These are phyloP conservation scores for Rhagium mordax DNA, from an alignment of 2,888 invertebrate genomes.

Conservation along the genomic window DNA sequence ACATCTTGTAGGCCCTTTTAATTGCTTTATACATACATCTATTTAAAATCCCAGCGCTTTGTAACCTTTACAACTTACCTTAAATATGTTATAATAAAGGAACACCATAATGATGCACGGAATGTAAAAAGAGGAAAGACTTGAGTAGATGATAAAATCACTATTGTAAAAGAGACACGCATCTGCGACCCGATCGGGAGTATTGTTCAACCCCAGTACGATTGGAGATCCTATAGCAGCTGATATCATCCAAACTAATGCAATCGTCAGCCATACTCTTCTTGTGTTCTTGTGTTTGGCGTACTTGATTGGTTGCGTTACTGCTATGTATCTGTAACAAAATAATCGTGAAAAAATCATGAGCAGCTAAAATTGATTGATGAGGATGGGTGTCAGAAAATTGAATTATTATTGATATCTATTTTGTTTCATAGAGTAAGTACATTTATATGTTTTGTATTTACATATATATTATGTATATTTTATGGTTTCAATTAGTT, in stretches of 20 bases:
- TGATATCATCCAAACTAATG: slow-evolving; percentile 95
- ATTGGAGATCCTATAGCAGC: slow-evolving; percentile 97
- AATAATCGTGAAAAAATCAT: slow-evolving; percentile 14
- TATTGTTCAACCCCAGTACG: slow-evolving; percentile 95
- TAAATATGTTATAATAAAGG: slow-evolving; percentile 97
- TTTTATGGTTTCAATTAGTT: no score
- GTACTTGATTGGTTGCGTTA: slow-evolving; percentile 99
- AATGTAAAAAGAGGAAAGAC: slow-evolving; percentile 98
- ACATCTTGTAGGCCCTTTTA: background rate
- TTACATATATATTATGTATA: no score
- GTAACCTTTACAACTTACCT: slow-evolving; percentile 75
- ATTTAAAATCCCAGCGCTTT: background rate
- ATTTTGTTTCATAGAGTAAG: no score
- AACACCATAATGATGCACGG: slow-evolving; percentile 99
- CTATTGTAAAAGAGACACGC: slow-evolving; percentile 98
- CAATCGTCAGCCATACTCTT: slow-evolving; percentile 95
- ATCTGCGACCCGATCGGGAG: slow-evolving; percentile 86
- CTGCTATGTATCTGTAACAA: slow-evolving; percentile 94
- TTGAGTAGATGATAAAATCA: slow-evolving; percentile 98
- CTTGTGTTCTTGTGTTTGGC: slow-evolving; percentile 98
- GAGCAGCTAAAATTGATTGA: background rate
- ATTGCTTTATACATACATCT: background rate
- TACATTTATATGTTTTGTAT: no score
- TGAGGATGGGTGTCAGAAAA: background rate
- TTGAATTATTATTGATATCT: no score